Conservation (phyloP, 37 sponge, comb jelly and placozoan species). For the Corticium candelabrum region DNA sequence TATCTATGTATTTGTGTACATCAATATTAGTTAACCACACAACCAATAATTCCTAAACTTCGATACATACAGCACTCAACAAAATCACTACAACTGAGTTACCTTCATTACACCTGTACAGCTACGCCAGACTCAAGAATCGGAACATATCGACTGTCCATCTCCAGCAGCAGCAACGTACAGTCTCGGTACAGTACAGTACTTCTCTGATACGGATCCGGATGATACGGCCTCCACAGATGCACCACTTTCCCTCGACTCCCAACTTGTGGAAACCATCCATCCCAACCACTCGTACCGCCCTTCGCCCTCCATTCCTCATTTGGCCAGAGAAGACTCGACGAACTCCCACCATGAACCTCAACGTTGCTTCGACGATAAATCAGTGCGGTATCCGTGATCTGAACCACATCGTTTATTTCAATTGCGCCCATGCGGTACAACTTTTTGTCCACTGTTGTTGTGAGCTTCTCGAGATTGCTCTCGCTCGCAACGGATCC, state of each 20-base stretch:
- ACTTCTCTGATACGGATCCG: neutral
- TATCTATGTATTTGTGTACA: too few species aligned
- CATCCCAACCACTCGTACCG: conserved; percentile 38
- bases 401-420: neutral
- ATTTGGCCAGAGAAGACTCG: conserved; percentile 60
- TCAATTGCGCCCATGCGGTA: neutral
- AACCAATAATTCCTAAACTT: too few species aligned
- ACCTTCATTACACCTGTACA: neutral
- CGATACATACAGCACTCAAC: too few species aligned
- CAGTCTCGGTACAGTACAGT: neutral
- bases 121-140: neutral
- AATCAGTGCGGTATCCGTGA: neutral
- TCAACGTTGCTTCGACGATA: neutral
- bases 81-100: neutral
- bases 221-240: conserved; percentile 80
- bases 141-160: neutral
- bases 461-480: neutral
- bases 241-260: conserved; percentile 70
- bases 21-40: too few species aligned
- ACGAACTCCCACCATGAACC: too few species aligned
- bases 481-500: neutral
- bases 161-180: neutral
- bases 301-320: conserved; percentile 30
- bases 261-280: conserved; percentile 54
- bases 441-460: neutral